A percentile compares a stretch with the other conserved stretches of the same genome.
phyloP scores from a whole-genome alignment of 2,888 invertebrate genomes.

The Theretra japonica region DNA sequence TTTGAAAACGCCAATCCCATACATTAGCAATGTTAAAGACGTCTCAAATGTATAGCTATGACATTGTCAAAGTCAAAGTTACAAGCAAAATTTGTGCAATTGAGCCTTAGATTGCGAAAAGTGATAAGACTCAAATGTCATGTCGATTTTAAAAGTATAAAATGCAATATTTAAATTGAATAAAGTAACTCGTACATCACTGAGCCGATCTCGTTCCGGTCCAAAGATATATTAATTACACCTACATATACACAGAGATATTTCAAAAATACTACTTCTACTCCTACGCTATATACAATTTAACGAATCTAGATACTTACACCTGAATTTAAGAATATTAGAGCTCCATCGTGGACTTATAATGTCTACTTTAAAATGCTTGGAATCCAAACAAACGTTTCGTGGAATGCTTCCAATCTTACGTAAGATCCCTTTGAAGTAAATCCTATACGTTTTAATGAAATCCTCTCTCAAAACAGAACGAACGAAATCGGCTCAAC shows the following conservation, averaged over 20 bases:
- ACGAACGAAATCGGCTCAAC: slow-evolving; percentile 13
- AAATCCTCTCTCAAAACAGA: not conserved
- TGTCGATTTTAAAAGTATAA: slow-evolving; percentile 33
- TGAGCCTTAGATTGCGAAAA: not conserved
- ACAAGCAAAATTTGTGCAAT: no score
- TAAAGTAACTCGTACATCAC: not conserved
- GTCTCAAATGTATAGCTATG: no score
- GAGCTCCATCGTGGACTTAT: not conserved
- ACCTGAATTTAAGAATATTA: not conserved
- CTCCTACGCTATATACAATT: slow-evolving; percentile 10
- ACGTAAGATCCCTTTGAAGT: not conserved
- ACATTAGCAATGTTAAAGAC: no score
- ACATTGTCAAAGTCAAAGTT: no score
- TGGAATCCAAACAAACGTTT: not conserved
- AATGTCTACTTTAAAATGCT: not conserved
- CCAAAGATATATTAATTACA: not conserved
- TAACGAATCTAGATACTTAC: not conserved
- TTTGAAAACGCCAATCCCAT: no score
- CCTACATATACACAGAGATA: slow-evolving; percentile 15
- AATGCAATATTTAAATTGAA: slow-evolving; percentile 41
- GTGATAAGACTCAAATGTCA: not conserved
- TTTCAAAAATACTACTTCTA: slow-evolving; percentile 12
- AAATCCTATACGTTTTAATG: not conserved
- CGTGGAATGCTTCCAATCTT: slow-evolving; percentile 2
- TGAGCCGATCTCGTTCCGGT: not conserved